Conservation (phyloP, 2,888 invertebrate species). For the Thymelicus sylvestris region DNA sequence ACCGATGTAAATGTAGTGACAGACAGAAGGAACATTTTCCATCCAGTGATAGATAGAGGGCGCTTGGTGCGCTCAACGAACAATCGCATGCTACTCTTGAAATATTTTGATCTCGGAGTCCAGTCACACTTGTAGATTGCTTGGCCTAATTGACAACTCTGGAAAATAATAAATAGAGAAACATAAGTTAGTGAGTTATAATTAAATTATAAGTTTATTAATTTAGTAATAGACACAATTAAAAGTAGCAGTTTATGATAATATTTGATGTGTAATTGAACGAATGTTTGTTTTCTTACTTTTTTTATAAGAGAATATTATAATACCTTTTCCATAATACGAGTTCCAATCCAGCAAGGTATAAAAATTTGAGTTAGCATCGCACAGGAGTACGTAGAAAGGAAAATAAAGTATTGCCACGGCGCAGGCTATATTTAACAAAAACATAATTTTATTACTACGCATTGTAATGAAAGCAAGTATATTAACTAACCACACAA, state of each 20-base stretch:
- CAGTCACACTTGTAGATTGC: slow-evolving; percentile 67
- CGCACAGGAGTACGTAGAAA: slow-evolving; percentile 57
- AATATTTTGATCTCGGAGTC: slow-evolving; percentile 57
- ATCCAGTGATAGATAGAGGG: slow-evolving; percentile 62
- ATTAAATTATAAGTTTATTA: no score
- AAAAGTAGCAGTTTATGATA: no score
- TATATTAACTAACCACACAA: background rate
- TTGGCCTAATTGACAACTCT: slow-evolving; percentile 60
- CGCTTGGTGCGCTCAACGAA: slow-evolving; percentile 62
- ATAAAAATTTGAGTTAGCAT: slow-evolving; percentile 64
- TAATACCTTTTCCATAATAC: slow-evolving; percentile 64
- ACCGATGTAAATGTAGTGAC: slow-evolving; percentile 68
- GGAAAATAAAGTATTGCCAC: slow-evolving; percentile 59
- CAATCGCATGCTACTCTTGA: slow-evolving; percentile 63
- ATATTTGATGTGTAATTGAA: no score
- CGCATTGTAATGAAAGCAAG: background rate
- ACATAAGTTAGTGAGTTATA: background rate
- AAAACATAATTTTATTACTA: background rate
- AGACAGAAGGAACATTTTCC: slow-evolving; percentile 68
- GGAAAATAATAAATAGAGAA: slow-evolving; percentile 40
- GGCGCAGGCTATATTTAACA: slow-evolving; percentile 55
- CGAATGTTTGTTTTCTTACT: no score
- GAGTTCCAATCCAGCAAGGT: slow-evolving; percentile 68
- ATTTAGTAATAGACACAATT: no score
- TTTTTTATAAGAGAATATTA: slow-evolving; percentile 19